phyloP scores from a whole-genome alignment of 2,888 invertebrate species.

The Cheilosia vulpina region DNA sequence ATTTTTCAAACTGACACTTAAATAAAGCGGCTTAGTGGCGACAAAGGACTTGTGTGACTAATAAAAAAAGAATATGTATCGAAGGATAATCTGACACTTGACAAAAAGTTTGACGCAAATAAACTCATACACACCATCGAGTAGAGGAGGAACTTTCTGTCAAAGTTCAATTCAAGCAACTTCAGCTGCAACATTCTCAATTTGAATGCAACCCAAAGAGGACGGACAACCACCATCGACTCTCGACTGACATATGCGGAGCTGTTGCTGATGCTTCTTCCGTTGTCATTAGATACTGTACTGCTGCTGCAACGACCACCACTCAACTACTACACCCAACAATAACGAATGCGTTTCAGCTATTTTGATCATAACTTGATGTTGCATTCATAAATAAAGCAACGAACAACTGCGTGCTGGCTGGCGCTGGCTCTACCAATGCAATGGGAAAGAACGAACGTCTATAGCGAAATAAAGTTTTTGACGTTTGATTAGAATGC shows the following conservation, averaged over 20 bases:
- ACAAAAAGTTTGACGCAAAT: no score
- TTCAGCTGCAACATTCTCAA: background rate
- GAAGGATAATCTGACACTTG: no score
- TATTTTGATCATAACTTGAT: slow-evolving; percentile 67
- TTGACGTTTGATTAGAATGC: slow-evolving; percentile 74
- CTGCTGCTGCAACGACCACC: slow-evolving; percentile 33
- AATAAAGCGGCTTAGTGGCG: no score
- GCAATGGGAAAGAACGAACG: slow-evolving; percentile 25
- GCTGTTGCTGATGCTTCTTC: slow-evolving; percentile 41
- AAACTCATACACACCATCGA: background rate
- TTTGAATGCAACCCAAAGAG: background rate
- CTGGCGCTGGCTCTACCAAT: slow-evolving; percentile 33
- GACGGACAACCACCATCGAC: slow-evolving; percentile 6
- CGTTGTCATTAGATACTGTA: slow-evolving; percentile 48
- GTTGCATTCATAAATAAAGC: slow-evolving; percentile 59
- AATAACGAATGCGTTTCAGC: slow-evolving; percentile 60
- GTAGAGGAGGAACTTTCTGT: background rate
- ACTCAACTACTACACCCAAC: slow-evolving; percentile 46
- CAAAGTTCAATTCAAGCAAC: background rate
- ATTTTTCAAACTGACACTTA: background rate
- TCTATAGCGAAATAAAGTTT: slow-evolving; percentile 60
- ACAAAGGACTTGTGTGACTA: no score
- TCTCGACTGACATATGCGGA: slow-evolving; percentile 19
- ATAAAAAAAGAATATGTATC: no score
- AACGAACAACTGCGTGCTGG: slow-evolving; percentile 11